These are phyloP conservation scores for Mionectes olivaceus DNA, from an alignment of 2,797 vertebrate species.

Conservation along the genomic window DNA sequence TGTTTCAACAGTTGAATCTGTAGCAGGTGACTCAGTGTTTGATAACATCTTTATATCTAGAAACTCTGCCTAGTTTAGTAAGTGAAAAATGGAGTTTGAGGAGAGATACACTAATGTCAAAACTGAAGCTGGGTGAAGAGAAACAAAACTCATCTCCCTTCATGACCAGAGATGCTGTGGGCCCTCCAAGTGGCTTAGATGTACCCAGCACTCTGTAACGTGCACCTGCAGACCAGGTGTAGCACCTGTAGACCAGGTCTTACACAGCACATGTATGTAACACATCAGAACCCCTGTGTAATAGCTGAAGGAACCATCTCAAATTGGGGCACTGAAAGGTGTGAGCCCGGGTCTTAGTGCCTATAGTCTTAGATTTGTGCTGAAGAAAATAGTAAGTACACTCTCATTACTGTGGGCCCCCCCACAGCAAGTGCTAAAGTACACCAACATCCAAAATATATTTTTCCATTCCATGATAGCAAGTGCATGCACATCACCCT, in stretches of 20 bases:
- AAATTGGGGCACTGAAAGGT: neutral
- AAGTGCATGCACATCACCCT: neutral
- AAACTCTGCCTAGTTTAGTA: neutral
- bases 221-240: accelerated
- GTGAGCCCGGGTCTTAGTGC: neutral
- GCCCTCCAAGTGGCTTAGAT: neutral
- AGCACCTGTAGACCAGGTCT: neutral
- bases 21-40: neutral
- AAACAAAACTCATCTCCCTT: neutral
- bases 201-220: accelerated
- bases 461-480: neutral
- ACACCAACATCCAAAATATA: neutral
- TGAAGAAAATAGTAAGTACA: neutral
- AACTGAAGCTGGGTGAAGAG: neutral
- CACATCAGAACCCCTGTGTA: neutral
- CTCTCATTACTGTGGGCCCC: neutral
- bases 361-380: neutral
- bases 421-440: neutral
- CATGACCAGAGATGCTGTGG: neutral
- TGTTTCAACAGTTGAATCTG: neutral
- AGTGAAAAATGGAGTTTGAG: neutral
- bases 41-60: neutral
- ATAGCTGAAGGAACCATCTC: neutral
- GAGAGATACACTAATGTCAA: neutral
- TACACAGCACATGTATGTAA: accelerated